Conservation (phyloP, 2,113 vertebrate species). For the Melanostigma gelatinosum region DNA sequence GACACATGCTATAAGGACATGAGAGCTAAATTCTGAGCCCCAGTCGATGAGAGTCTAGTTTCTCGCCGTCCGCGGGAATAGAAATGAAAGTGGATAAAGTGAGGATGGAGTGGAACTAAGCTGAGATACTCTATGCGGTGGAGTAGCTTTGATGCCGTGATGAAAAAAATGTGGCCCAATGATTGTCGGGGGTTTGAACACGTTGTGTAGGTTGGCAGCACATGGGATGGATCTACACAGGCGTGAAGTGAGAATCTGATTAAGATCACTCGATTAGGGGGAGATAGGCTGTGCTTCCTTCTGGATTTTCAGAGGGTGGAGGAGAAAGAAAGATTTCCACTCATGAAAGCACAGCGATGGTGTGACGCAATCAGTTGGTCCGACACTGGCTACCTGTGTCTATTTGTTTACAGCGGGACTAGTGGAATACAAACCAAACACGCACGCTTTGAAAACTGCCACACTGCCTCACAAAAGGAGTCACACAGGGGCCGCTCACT, state of each 20-base stretch:
- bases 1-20: constrained; percentile 42
- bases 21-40: constrained; percentile 39
- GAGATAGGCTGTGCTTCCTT: not conserved
- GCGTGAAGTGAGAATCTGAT: constrained; percentile 1
- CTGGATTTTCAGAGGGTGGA: constrained; percentile 1
- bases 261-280: not conserved
- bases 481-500: not conserved
- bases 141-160: not conserved
- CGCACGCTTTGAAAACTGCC: not conserved
- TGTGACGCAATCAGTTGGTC: constrained; percentile 1
- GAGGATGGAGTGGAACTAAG: constrained; percentile 9
- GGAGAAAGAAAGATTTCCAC: not conserved
- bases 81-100: constrained; percentile 31
- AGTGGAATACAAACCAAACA: not conserved
- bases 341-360: not conserved
- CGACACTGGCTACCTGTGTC: not conserved
- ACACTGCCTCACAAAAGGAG: constrained; percentile 13
- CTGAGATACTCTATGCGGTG: not conserved
- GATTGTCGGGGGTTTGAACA: not conserved
- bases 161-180: not conserved
- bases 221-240: not conserved
- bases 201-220: not conserved
- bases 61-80: not conserved
- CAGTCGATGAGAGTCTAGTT: constrained; percentile 11
- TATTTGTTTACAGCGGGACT: not conserved